phyloP scores from a whole-genome alignment of 35 echinoderm and acorn worm genomes.

The Holothuria glaberrima region DNA sequence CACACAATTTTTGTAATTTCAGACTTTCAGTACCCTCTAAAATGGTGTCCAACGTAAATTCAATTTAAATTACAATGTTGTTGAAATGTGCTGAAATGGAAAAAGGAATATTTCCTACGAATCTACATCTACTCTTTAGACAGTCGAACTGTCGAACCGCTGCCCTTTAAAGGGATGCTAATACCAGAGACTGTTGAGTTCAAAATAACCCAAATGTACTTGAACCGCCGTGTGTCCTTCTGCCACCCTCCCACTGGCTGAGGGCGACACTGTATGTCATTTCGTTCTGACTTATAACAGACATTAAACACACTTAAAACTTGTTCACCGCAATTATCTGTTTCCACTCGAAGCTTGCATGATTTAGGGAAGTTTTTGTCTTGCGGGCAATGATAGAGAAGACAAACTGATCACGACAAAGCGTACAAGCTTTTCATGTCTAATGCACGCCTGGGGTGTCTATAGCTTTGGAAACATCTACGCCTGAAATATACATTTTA shows the following conservation, averaged over 20 bases:
- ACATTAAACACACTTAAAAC: constrained; percentile 55
- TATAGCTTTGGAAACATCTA: constrained; percentile 9
- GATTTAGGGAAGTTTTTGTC: constrained; percentile 21
- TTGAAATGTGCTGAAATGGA: no score
- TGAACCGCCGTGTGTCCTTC: not conserved
- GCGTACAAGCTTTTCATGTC: not conserved
- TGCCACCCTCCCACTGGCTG: constrained; percentile 1
- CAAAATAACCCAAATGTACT: constrained; percentile 17
- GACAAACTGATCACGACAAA: not conserved
- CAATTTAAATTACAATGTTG: no score
- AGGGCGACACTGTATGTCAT: constrained; percentile 38
- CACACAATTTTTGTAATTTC: no score
- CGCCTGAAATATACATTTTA: constrained; percentile 40
- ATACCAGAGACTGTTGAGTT: no score
- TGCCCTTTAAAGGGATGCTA: no score
- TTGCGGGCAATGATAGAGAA: not conserved
- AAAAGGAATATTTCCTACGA: no score
- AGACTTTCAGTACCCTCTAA: no score
- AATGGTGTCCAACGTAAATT: no score
- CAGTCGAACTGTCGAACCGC: no score
- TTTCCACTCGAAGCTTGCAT: constrained; percentile 47
- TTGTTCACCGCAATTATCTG: constrained; percentile 36
- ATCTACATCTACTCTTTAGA: no score
- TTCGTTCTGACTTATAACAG: constrained; percentile 37
- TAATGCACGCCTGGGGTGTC: constrained; percentile 44